Evolutionary conservation across 2,888 invertebrate species (phyloP).

Genomic region (Polyommatus icarus): DNA sequence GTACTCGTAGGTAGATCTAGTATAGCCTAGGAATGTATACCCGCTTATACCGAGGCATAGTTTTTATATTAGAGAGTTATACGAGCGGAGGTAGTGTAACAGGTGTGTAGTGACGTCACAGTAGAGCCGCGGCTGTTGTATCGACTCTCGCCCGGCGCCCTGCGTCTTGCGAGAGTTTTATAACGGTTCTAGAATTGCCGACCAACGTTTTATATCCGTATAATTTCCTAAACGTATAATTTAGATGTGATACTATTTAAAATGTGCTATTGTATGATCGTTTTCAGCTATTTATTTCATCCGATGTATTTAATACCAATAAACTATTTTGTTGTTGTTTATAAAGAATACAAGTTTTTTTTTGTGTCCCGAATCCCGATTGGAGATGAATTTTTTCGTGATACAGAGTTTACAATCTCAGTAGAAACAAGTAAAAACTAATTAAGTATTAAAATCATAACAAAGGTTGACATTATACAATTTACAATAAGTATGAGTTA

Average conservation of each 20-base stretch:
- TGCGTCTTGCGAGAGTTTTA: neutral
- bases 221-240: conserved; percentile 16
- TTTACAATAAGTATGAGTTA: no score
- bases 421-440: neutral
- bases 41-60: conserved; percentile 59
- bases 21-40: conserved; percentile 56
- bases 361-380: conserved; percentile 33
- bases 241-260: conserved; percentile 24
- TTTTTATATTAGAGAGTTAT: conserved; percentile 73
- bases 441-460: neutral
- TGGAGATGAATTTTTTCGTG: neutral
- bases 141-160: neutral
- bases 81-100: conserved; percentile 39
- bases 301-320: conserved; percentile 17
- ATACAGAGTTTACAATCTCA: neutral
- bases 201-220: conserved; percentile 26
- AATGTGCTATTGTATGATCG: conserved; percentile 18
- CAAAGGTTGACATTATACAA: no score
- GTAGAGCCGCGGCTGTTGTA: conserved; percentile 19
- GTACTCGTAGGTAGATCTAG: conserved; percentile 67
- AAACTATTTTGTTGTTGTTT: conserved; percentile 41
- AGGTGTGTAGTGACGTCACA: conserved; percentile 10
- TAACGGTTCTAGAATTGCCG: conserved; percentile 27
- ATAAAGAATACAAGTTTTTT: conserved; percentile 40
- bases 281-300: conserved; percentile 20